Conservation (phyloP, 2,888 invertebrate species). For the Leptogaster cylindrica region DNA sequence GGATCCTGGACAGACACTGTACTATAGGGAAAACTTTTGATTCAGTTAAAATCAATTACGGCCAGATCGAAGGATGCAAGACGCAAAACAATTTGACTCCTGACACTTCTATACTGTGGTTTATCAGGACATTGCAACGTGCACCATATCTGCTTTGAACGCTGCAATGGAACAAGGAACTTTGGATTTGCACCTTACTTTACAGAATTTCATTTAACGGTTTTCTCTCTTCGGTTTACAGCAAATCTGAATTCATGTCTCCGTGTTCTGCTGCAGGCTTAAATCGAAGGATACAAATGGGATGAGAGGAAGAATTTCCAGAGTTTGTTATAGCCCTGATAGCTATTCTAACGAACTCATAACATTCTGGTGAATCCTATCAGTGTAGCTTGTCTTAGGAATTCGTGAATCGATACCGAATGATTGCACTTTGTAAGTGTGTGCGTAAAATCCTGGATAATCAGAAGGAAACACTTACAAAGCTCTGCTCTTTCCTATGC, state of each 20-base stretch:
- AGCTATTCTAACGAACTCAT: slow-evolving; percentile 15
- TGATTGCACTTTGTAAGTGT: too few species aligned
- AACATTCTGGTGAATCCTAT: neutral
- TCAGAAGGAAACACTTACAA: too few species aligned
- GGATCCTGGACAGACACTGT: neutral
- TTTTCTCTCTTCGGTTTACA: neutral
- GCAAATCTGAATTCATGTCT: slow-evolving; percentile 1
- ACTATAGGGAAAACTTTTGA: slow-evolving; percentile 8
- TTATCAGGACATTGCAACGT: slow-evolving; percentile 17
- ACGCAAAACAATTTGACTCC: slow-evolving; percentile 16
- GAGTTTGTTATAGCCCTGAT: neutral
- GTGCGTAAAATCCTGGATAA: too few species aligned
- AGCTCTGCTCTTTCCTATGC: too few species aligned
- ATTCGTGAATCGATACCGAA: too few species aligned
- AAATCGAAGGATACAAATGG: neutral
- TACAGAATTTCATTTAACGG: slow-evolving; percentile 20
- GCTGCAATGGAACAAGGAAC: slow-evolving; percentile 39
- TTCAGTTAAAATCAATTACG: slow-evolving; percentile 22
- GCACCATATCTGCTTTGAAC: slow-evolving; percentile 10
- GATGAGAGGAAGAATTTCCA: neutral
- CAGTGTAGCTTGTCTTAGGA: too few species aligned
- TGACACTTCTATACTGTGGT: slow-evolving; percentile 1
- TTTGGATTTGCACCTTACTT: slow-evolving; percentile 43
- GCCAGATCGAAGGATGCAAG: slow-evolving; percentile 1
- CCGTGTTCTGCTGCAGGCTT: slow-evolving; percentile 9